Conservation (phyloP, 1,140 invertebrate genomes). For the Drosophila grimshawi region DNA sequence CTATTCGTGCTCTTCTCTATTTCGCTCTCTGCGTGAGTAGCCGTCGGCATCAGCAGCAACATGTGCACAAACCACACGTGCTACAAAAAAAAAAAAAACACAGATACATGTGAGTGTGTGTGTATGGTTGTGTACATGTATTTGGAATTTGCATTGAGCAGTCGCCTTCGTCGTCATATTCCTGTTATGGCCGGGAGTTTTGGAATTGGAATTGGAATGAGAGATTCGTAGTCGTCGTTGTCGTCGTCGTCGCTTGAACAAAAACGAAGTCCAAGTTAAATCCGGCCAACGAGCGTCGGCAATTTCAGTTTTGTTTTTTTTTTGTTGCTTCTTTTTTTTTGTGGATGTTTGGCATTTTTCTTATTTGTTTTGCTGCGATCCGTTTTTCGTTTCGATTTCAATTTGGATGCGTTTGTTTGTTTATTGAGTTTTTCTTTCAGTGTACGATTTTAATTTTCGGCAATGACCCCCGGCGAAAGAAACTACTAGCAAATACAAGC, state of each 20-base stretch:
- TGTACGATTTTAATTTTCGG: slow-evolving; percentile 20
- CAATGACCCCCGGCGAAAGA: slow-evolving; percentile 12
- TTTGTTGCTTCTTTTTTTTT: slow-evolving; percentile 22
- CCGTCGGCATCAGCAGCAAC: slow-evolving; percentile 62
- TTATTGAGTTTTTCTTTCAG: slow-evolving; percentile 18
- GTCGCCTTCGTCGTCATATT: slow-evolving; percentile 56
- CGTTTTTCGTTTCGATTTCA: slow-evolving; percentile 9
- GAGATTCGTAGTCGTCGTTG: slow-evolving; percentile 7
- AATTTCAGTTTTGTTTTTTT: slow-evolving; percentile 32
- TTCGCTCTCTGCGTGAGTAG: slow-evolving; percentile 31
- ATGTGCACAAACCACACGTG: slow-evolving; percentile 84
- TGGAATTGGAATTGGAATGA: slow-evolving; percentile 9
- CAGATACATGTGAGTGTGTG: slow-evolving; percentile 15
- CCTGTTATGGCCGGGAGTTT: slow-evolving; percentile 45
- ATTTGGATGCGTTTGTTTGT: slow-evolving; percentile 51
- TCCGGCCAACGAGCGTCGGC: slow-evolving; percentile 32
- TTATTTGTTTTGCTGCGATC: slow-evolving; percentile 23
- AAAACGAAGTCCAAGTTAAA: slow-evolving; percentile 32
- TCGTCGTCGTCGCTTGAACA: slow-evolving; percentile 22
- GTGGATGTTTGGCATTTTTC: slow-evolving; percentile 50
- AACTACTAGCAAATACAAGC: slow-evolving; percentile 14
- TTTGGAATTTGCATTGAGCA: slow-evolving; percentile 80
- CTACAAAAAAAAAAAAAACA: slow-evolving; percentile 75
- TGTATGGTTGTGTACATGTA: slow-evolving; percentile 32
- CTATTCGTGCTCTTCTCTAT: slow-evolving; percentile 8